Evolutionary conservation across 2,797 vertebrate species (phyloP), one percentile per base, ranked within the genome.

Genomic region (Catostomus latipinnis): DNA sequence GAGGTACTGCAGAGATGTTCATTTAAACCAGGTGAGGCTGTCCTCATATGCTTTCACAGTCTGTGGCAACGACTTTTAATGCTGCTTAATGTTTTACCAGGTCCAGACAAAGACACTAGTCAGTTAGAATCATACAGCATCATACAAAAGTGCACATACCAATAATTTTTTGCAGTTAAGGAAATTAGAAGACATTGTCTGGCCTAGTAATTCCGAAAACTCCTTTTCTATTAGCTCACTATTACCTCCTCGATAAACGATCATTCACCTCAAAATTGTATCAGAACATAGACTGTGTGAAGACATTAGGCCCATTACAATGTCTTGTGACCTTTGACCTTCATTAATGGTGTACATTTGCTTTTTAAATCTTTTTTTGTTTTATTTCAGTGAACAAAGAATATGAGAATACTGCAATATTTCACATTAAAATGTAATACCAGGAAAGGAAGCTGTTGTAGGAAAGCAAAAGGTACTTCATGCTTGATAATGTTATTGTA

Each of bases 341-440:
- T 70, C 67, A 16, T 58, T 53, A 18, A 16, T 61, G n/a, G 70
- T 73, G 63, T 73, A 72, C 13, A 62, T 68, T 68, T 3, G 46
- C 71, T 74, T 61, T 12, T 45, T 45, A 45, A 0, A 43, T 1
- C 5, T 0, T 34, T 0, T 43, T 48, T 74, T 49, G 65, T 34
- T 70, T 77, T 34, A 13, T 70, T 6, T 54, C 80, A 79, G 63
- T 87, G 88, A 93, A 91, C 90, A 92, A 92, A 92, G 84, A 90
- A 78, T 81, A 83, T 83, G 90, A 92, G 91, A 91, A 87, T 85
- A 85, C 92, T 94, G 92, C 93, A 94, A 93, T 94, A 94, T 93
- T 90, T 92, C 88, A 92, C 86, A 91, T 89, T 90, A 87, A 91
- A 91, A 90, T 87, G 82, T 81, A 87, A 86, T 80, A 78, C 83